These are phyloP conservation scores for Sinosuthora webbiana DNA, from an alignment of 2,113 vertebrate genomes.

Conservation along the genomic window DNA sequence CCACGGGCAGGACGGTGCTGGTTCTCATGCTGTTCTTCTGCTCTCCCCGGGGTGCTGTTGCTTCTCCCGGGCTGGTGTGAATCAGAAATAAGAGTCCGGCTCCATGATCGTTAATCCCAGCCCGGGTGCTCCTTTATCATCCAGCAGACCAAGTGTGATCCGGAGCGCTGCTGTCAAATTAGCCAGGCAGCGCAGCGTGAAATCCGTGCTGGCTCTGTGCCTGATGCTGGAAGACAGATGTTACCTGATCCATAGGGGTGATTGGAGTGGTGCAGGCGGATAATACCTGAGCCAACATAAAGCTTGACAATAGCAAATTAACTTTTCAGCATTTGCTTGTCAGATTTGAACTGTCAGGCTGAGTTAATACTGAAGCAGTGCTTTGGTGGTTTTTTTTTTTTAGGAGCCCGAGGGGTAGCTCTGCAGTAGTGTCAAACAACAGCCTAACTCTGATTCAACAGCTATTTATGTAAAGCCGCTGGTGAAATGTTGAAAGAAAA, in stretches of 20 bases:
- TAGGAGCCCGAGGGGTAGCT: not conserved
- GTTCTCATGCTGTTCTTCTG: not conserved
- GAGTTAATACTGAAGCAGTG: not conserved
- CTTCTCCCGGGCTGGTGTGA: not conserved
- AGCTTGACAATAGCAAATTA: constrained; percentile 43
- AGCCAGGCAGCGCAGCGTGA: not conserved
- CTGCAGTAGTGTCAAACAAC: not conserved
- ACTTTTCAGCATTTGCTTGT: constrained; percentile 9
- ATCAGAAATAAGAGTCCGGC: not conserved
- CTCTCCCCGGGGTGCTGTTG: not conserved
- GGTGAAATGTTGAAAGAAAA: not conserved
- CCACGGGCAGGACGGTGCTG: rapidly evolving
- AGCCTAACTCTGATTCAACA: not conserved
- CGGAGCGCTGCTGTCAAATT: constrained; percentile 31
- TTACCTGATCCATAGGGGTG: constrained; percentile 48
- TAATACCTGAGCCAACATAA: constrained; percentile 36
- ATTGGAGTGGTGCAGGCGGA: not conserved
- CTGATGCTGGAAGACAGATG: constrained; percentile 42
- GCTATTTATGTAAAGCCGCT: not conserved
- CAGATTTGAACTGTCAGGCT: constrained; percentile 23
- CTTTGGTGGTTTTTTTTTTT: not conserved
- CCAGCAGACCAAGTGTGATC: constrained; percentile 20
- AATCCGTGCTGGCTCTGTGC: not conserved
- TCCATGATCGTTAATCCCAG: not conserved
- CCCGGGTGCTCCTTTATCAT: not conserved